Conservation (phyloP, 2,797 vertebrate species). For the Rallus crepitans region DNA sequence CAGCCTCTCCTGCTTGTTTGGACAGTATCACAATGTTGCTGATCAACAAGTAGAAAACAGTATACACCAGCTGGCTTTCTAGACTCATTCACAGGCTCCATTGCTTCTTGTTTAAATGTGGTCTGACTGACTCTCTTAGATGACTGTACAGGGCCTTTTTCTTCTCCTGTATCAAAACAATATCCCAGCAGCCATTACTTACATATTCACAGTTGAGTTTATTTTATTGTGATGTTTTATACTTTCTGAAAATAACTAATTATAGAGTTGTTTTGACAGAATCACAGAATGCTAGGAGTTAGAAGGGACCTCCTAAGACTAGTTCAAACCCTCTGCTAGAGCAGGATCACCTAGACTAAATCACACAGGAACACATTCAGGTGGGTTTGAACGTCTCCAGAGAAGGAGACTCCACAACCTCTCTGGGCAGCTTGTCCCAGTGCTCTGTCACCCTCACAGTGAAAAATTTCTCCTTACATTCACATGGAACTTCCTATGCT, state of each 20-base stretch:
- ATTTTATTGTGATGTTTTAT: neutral
- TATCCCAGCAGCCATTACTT: neutral
- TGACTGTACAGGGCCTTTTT: neutral
- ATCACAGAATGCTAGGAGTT: too few relatives aligned
- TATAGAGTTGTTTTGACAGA: neutral
- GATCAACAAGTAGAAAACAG: constrained; percentile 47
- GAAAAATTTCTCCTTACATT: too few relatives aligned
- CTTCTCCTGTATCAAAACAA: neutral
- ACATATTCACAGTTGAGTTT: neutral
- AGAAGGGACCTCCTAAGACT: neutral
- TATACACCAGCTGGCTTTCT: constrained; percentile 1
- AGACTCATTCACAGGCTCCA: constrained; percentile 3
- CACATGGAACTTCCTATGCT: too few relatives aligned
- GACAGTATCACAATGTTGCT: constrained; percentile 66
- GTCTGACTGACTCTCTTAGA: neutral
- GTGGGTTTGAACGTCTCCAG: too few relatives aligned
- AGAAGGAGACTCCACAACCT: too few relatives aligned
- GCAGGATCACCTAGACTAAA: too few relatives aligned
- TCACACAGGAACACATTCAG: too few relatives aligned
- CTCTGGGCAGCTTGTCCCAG: too few relatives aligned
- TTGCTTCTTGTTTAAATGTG: neutral
- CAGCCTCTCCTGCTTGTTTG: constrained; percentile 64
- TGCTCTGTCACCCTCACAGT: too few relatives aligned
- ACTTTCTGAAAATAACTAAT: neutral
- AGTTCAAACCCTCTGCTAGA: too few relatives aligned